These are phyloP conservation scores for Lepidurus arcticus DNA, from an alignment of 1,140 invertebrate species.

Conservation along the genomic window DNA sequence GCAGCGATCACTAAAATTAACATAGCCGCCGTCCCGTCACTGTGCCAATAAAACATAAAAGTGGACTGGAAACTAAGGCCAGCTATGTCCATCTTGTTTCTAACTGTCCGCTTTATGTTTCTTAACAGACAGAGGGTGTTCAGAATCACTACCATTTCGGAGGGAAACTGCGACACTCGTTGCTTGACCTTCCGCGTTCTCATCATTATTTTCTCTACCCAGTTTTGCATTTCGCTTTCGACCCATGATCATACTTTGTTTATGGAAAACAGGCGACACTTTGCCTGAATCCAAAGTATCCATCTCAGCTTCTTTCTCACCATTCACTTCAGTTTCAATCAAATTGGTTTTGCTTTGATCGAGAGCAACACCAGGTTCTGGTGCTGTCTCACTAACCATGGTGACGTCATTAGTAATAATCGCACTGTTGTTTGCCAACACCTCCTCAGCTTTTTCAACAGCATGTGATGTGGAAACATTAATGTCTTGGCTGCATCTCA, in stretches of 20 bases:
- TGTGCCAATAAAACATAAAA: too few species aligned
- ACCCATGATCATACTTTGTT: background rate
- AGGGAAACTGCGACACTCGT: too few species aligned
- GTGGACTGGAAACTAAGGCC: too few species aligned
- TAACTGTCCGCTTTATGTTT: too few species aligned
- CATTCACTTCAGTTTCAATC: background rate
- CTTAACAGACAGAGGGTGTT: too few species aligned
- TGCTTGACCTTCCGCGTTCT: background rate
- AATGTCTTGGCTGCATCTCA: background rate
- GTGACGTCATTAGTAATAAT: background rate
- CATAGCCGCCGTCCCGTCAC: too few species aligned
- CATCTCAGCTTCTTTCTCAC: background rate
- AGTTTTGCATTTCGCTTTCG: background rate
- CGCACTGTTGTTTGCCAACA: background rate
- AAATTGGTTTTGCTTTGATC: background rate
- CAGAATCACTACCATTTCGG: too few species aligned
- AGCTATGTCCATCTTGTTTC: too few species aligned
- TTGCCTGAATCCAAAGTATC: background rate
- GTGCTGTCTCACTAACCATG: background rate
- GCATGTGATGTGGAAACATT: background rate
- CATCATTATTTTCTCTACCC: background rate
- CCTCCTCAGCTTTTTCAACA: background rate
- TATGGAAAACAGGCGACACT: background rate
- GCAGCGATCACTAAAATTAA: too few species aligned
- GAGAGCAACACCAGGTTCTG: background rate